A percentile compares a stretch with the other conserved stretches of the same genome.
phyloP scores from a whole-genome alignment of 2,888 invertebrate genomes.

The Gastracanthus pulcherrimus region DNA sequence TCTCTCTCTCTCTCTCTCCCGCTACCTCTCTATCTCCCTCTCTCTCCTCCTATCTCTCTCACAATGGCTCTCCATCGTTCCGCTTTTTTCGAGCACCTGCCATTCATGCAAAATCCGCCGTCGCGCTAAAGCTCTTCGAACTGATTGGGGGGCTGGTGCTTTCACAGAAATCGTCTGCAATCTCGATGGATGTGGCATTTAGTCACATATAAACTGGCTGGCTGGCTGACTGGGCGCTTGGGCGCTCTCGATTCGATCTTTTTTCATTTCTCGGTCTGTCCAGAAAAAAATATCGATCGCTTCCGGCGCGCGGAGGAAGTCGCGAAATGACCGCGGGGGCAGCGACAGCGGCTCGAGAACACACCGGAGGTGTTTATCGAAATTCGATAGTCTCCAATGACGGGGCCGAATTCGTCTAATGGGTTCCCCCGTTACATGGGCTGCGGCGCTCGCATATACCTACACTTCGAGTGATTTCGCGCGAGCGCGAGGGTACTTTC shows the following conservation, averaged over 20 bases:
- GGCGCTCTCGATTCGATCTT: slow-evolving; percentile 1
- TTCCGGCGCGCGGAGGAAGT: background rate
- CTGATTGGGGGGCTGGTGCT: slow-evolving; percentile 49
- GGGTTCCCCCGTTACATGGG: background rate
- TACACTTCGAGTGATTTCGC: background rate
- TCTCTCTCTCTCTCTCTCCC: background rate
- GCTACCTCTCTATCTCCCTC: background rate
- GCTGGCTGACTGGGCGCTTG: too few relatives aligned
- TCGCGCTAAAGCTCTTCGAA: slow-evolving; percentile 29
- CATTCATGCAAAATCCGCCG: background rate
- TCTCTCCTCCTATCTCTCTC: background rate
- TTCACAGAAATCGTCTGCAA: slow-evolving; percentile 22
- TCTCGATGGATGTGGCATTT: slow-evolving; percentile 24
- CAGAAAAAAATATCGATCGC: slow-evolving; percentile 35
- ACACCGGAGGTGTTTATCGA: slow-evolving; percentile 37
- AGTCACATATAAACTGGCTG: too few relatives aligned
- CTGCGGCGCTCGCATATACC: too few relatives aligned
- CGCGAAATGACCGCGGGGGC: slow-evolving; percentile 9
- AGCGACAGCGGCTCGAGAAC: background rate
- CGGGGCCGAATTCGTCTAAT: slow-evolving; percentile 7
- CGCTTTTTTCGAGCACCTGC: background rate
- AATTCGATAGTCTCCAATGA: slow-evolving; percentile 42
- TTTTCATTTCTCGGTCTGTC: background rate
- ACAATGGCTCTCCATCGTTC: background rate
- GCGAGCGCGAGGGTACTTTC: background rate